Percentiles rank a stretch among this genome's conserved stretches.
Evolutionary conservation across 2,888 invertebrate genomes (phyloP).

Genomic region (Perizoma flavofasciatum): DNA sequence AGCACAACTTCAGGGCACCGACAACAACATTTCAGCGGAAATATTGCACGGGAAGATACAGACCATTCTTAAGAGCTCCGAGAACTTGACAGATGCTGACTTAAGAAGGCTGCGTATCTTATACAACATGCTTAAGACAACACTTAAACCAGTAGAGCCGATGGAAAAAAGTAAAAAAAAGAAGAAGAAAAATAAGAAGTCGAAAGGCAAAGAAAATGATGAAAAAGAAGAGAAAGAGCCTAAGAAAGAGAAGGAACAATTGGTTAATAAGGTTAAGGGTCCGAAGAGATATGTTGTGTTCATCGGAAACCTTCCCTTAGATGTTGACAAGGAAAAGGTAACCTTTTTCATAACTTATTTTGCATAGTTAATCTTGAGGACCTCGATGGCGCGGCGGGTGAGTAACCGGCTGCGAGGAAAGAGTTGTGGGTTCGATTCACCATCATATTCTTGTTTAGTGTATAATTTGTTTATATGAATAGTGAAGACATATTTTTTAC

Average conservation of each 20-base stretch:
- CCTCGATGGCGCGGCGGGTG: too few species aligned
- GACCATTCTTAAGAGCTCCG: constrained; percentile 50
- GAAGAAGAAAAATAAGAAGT: constrained; percentile 3
- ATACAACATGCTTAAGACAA: constrained; percentile 67
- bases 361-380: neutral
- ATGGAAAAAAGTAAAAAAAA: constrained; percentile 37
- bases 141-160: constrained; percentile 32
- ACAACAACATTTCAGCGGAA: constrained; percentile 45
- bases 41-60: constrained; percentile 67
- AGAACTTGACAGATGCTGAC: constrained; percentile 56
- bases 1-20: constrained; percentile 56
- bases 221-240: constrained; percentile 28
- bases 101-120: constrained; percentile 67
- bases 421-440: neutral
- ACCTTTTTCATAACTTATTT: neutral
- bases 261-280: constrained; percentile 52
- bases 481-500: too few species aligned
- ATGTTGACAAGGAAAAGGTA: constrained; percentile 66
- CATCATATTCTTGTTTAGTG: too few species aligned
- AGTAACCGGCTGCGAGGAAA: too few species aligned
- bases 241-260: constrained; percentile 38
- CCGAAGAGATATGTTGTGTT: constrained; percentile 79
- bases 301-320: constrained; percentile 70
- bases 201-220: constrained; percentile 26
- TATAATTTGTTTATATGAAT: too few species aligned